Base-by-base conservation (phyloP, 2,113 vertebrate genomes). In the Notothenia rossii region DNA sequence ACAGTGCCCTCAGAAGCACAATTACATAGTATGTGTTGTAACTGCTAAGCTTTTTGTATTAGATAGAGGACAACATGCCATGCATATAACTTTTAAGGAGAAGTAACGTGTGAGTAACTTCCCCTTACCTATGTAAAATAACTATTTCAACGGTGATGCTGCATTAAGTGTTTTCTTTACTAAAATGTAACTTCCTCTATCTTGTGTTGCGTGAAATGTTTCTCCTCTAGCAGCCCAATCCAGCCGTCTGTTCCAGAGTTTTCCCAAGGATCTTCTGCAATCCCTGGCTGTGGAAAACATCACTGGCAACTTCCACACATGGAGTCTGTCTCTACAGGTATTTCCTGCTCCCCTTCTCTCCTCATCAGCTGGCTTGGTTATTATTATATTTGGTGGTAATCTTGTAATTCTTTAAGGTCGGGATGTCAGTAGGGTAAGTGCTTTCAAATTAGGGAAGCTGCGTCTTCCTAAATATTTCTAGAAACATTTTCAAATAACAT, bases 311-410 rank as follows among this genome's bases (percentile, higher is more conserved):
- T 99, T 96, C 73, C 98, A 99, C 82, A 69, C 53, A 25, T 98
- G 96, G 97, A 98, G 98, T 80, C 95, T 99, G 17, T 97, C 97
- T 0, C 0, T 95, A 72, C 92, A 95, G 98, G 98, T 99, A 96
- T n/a, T 8, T 36, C 2, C 17, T 61, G 1, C 2, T 65, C 13
- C 7, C 5, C 1, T 46, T 54, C 2, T 40, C 3, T 18, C 20
- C 1, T 10, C 22, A 7, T 40, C 7, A 7, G 7, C 7, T 40
- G 36, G 36, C 7, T 12, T 12, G 10, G 46, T 48, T 48, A 48
- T 48, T 48, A 12, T 48, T 48, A 48, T 48, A 13, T 10, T n/a
- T 40, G 36, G 36, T 40, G 36, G 36, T 40, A 40, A 40, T 40
- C 36, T 54, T 22, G 10, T 55, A 22, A 10, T 25, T 25, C 10